phyloP scores from a whole-genome alignment of 2,113 vertebrate genomes.

The Euleptes europaea region DNA sequence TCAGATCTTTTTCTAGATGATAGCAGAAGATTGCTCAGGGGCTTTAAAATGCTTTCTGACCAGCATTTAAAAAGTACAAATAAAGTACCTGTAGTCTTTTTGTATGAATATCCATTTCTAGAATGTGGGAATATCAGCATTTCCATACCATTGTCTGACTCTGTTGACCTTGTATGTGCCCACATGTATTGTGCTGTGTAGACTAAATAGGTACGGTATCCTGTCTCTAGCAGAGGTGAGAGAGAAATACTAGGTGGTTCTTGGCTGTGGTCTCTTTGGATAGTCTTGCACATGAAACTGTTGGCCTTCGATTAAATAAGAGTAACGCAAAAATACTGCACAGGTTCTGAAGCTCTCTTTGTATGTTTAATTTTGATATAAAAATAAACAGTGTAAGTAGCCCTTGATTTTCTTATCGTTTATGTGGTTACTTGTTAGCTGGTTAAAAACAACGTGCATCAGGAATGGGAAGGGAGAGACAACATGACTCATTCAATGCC shows the following conservation, averaged over 20 bases:
- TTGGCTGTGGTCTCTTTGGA: neutral
- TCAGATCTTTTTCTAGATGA: neutral
- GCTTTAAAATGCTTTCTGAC: too few species aligned
- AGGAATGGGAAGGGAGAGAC: neutral
- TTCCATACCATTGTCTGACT: too few species aligned
- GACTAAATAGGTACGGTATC: neutral
- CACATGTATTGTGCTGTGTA: neutral
- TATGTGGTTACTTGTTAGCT: neutral
- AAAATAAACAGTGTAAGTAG: neutral
- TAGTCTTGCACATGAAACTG: neutral
- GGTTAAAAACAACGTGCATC: neutral
- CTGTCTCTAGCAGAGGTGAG: neutral
- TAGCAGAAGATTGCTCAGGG: neutral
- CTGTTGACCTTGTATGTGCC: neutral
- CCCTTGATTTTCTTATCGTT: neutral
- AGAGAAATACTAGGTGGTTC: neutral
- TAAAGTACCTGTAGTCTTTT: too few species aligned
- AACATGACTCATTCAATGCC: neutral
- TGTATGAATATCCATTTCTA: too few species aligned
- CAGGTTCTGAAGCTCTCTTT: neutral
- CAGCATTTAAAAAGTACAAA: too few species aligned
- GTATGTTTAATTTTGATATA: neutral
- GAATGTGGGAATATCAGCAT: too few species aligned
- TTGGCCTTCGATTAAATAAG: neutral
- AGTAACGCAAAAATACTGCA: neutral